These are phyloP conservation scores for Apocheima hispidaria DNA, from an alignment of 2,888 invertebrate species.

Conservation along the genomic window DNA sequence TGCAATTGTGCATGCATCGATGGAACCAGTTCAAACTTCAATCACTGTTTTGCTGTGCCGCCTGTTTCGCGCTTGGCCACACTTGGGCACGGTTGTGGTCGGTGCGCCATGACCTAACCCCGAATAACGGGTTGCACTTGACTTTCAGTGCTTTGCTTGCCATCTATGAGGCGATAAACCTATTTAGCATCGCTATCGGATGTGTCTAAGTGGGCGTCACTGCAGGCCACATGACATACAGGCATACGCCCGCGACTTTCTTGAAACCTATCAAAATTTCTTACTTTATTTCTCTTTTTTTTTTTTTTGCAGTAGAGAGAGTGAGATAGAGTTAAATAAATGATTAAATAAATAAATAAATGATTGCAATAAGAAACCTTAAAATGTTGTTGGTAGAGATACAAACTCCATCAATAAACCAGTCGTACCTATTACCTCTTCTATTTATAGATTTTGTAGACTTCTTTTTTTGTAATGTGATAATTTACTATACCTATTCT, in stretches of 20 bases:
- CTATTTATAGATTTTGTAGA: too few relatives aligned
- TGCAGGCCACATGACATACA: not conserved
- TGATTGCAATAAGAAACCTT: too few relatives aligned
- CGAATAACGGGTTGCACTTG: conserved; percentile 64
- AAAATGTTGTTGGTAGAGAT: too few relatives aligned
- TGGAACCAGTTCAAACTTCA: conserved; percentile 23
- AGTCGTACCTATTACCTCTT: too few relatives aligned
- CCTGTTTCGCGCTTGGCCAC: conserved; percentile 22
- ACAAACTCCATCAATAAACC: too few relatives aligned
- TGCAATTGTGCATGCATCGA: conserved; percentile 38
- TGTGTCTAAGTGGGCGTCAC: conserved; percentile 7
- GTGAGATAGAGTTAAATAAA: too few relatives aligned
- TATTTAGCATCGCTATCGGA: conserved; percentile 20
- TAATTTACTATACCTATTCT: too few relatives aligned
- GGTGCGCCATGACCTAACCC: conserved; percentile 58
- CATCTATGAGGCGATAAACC: conserved; percentile 34
- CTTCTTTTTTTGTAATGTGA: too few relatives aligned
- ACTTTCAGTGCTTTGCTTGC: conserved; percentile 54
- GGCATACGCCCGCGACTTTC: not conserved
- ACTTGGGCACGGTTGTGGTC: conserved; percentile 35
- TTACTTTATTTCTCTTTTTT: too few relatives aligned
- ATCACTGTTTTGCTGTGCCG: conserved; percentile 9
- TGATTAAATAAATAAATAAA: too few relatives aligned
- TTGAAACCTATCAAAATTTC: too few relatives aligned
- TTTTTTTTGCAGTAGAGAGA: too few relatives aligned